Percentiles rank a stretch among this genome's conserved stretches.
Evolutionary conservation across 1,140 invertebrate genomes (phyloP).

Genomic region (Phortica variegata): DNA sequence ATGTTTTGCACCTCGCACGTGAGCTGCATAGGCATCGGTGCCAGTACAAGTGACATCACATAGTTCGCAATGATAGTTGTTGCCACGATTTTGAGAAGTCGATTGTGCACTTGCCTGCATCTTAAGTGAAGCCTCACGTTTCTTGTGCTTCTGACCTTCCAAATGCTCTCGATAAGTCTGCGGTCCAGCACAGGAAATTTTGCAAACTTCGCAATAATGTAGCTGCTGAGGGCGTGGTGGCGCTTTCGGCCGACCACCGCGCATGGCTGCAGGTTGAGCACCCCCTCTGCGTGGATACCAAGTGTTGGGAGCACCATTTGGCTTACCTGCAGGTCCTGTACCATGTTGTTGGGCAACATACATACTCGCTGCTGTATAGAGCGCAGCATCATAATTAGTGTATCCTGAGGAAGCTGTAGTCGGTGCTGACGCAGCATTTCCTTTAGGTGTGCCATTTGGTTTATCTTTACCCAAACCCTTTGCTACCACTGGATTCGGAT

Average conservation of each 20-base stretch:
- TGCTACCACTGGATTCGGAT: constrained; percentile 34
- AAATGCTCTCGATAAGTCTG: constrained; percentile 97
- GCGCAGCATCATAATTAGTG: constrained; percentile 80
- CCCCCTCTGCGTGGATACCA: constrained; percentile 61
- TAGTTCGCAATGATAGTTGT: constrained; percentile 82
- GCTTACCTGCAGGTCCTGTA: constrained; percentile 25
- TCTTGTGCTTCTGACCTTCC: constrained; percentile 98
- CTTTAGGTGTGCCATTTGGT: constrained; percentile 35
- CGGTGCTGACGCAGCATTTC: constrained; percentile 26
- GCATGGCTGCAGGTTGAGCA: constrained; percentile 24
- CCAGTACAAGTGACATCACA: constrained; percentile 98
- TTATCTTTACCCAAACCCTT: constrained; percentile 45
- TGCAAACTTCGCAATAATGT: constrained; percentile 96
- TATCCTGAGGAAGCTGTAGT: constrained; percentile 65
- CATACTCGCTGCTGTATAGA: constrained; percentile 90
- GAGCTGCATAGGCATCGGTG: constrained; percentile 95
- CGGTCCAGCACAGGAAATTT: constrained; percentile 95
- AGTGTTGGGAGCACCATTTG: constrained; percentile 30
- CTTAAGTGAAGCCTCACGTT: constrained; percentile 91
- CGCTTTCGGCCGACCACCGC: constrained; percentile 63
- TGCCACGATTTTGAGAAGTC: constrained; percentile 63
- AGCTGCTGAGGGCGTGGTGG: constrained; percentile 87
- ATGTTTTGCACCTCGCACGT: constrained; percentile 96
- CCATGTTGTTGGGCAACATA: constrained; percentile 83
- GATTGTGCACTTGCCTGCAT: constrained; percentile 61